Conservation (phyloP, 35 echinoderm and acorn worm genomes). For the Anneissia japonica region DNA sequence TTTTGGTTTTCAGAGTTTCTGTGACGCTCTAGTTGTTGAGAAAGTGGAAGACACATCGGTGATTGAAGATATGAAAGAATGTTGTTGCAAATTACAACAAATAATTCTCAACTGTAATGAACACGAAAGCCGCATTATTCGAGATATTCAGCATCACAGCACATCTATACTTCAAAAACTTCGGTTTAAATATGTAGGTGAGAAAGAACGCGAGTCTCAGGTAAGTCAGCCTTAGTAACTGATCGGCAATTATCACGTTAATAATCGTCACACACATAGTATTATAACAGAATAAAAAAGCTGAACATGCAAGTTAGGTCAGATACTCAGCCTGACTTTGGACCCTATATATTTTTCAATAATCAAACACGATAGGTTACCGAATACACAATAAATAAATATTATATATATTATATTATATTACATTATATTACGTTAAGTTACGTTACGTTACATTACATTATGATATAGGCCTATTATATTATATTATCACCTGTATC, state of each 20-base stretch:
- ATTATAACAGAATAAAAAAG: too few species aligned
- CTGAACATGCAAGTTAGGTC: too few species aligned
- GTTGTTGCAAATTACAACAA: background rate
- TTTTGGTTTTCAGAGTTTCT: background rate
- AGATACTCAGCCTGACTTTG: too few species aligned
- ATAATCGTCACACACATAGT: too few species aligned
- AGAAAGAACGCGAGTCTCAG: background rate
- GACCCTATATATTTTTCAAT: too few species aligned
- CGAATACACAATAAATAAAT: too few species aligned
- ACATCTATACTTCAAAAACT: background rate
- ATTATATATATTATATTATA: too few species aligned
- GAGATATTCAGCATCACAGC: background rate
- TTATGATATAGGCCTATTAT: too few species aligned
- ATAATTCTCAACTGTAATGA: background rate
- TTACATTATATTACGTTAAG: too few species aligned
- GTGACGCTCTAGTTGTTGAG: background rate
- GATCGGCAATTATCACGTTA: background rate
- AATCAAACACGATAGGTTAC: too few species aligned
- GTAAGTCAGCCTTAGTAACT: background rate
- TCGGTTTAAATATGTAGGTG: background rate
- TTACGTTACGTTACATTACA: too few species aligned
- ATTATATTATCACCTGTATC: too few species aligned
- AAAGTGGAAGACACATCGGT: background rate
- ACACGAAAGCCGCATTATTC: background rate
- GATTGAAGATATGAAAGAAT: background rate